Evolutionary conservation across 1,140 invertebrate genomes (phyloP), one percentile per base, ranked within the genome.

Genomic region (Phortica variegata): DNA sequence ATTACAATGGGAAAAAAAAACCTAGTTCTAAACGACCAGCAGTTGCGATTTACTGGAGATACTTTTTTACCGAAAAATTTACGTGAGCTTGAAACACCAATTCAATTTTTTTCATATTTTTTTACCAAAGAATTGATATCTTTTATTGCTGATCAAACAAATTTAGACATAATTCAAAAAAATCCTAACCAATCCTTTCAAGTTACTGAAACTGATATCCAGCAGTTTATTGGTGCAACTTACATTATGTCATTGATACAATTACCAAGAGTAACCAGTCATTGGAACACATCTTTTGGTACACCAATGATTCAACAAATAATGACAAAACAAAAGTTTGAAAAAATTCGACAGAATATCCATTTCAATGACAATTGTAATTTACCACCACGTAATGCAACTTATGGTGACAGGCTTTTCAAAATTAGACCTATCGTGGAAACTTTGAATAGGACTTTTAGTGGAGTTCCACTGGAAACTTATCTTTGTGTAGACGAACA

Each of bases 351-450:
- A 33, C 39, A 32, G 16, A n/a, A 45, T 38, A 12, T 54, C 8
- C 52, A 54, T 23, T 54, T 54, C 38, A 54, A 52, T 38, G 36
- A 54, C 47, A 54, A 54, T 18, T 9, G 20, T 17, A 54, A 45
- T 9, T 31, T n/a, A 10, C 18, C 34, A 12, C 7, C 39, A 15
- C 16, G 10, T 18, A 20, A 10, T 21, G 10, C 13, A 8, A 13
- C 20, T 10, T 10, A 41, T 15, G 12, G 9, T 18, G 39, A 41
- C 19, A 41, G 19, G 20, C 9, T 21, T 21, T 41, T 41, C 19
- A 41, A 41, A 41, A 41, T 41, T 20, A 5, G 10, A 18, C 39
- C 29, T 8, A n/a, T 31, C n/a, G 29, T 31, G 7, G 29, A 31
- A 31, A n/a, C 29, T n/a, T 31, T 31, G n/a, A 31, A 31, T n/a